Percentiles rank a stretch among this genome's conserved stretches.
Evolutionary conservation across 2,888 invertebrate genomes (phyloP).

Genomic region (Folsomia manolachei): DNA sequence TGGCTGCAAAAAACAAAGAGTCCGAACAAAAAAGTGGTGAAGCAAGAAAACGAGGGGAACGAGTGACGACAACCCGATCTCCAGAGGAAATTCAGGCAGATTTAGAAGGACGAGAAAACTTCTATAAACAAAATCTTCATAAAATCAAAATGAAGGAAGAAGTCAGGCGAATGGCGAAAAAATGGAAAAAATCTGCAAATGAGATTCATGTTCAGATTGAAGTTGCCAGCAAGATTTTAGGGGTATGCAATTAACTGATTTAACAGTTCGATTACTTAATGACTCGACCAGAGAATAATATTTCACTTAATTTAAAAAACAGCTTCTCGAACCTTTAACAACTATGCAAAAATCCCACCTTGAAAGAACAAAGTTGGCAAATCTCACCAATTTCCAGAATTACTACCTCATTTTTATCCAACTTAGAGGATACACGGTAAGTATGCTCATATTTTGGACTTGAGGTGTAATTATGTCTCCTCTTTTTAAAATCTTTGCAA

Average conservation of each 20-base stretch:
- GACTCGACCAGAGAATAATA: not conserved
- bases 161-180: not conserved
- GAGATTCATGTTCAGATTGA: not conserved
- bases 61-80: not conserved
- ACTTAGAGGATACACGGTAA: conserved; percentile 5
- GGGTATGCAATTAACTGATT: not conserved
- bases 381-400: not conserved
- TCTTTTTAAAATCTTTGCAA: too few species aligned
- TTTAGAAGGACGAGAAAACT: not conserved
- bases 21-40: not conserved
- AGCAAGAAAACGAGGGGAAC: not conserved
- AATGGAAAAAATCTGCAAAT: not conserved
- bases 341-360: not conserved
- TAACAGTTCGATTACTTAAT: too few species aligned
- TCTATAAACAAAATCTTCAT: conserved; percentile 10
- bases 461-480: not conserved
- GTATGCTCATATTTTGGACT: not conserved
- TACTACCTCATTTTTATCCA: conserved; percentile 1
- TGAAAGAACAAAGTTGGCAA: not conserved
- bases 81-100: not conserved
- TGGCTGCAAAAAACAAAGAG: not conserved
- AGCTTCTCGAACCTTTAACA: not conserved
- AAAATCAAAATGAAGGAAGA: conserved; percentile 8
- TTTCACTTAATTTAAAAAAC: not conserved
- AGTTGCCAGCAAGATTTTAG: not conserved